Base-by-base conservation (phyloP, 2,888 invertebrate genomes). In the Pachliopta kotzebuea region DNA sequence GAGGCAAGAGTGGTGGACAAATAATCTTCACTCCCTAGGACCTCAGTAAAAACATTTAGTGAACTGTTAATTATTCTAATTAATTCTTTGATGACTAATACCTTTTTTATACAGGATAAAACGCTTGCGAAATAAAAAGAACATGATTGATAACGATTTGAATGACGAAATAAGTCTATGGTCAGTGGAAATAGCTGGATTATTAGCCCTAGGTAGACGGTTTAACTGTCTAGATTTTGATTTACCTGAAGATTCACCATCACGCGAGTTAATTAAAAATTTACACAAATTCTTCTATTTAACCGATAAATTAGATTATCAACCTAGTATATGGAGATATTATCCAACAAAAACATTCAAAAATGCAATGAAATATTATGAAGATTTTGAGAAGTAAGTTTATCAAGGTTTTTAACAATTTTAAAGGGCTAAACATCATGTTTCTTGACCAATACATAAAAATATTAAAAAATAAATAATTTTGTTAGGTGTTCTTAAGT, bases 81-180 rank as follows among this genome's bases (percentile, higher is more conserved):
- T 37, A 9, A 37, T 37, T 37, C 8, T 37, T 14, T 37, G 11
- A 37, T 14, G 1, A 37, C 3, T 37, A 37, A 9, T 14, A 37
- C 8, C 37, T 37, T 37, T 37, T 37, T 14, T 37, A 14, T 50
- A 26, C n/a, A 94, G 94, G 73, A 88, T 94, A 71, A 83, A 82
- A 70, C 84, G 78, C 26, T 78, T 93, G 66, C 90, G 92, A 61
- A 86, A 94, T 68, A 80, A 83, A 17, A 83, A 91, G 0, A 81
- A 92, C 26, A 94, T 93, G 81, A 86, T 95, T 65, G 90, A 92
- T 0, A 81, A 83, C 0, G 88, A 93, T 66, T 93, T 94, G 60
- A 79, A 85, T 56, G 84, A 87, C 31, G 93, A 94, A 78, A 81
- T 94, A 70, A 92, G 92, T 67, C 88, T 93, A 70, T 95, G 94